Evolutionary conservation across 1,140 invertebrate species (phyloP).

Genomic region (Bombus waltoni): DNA sequence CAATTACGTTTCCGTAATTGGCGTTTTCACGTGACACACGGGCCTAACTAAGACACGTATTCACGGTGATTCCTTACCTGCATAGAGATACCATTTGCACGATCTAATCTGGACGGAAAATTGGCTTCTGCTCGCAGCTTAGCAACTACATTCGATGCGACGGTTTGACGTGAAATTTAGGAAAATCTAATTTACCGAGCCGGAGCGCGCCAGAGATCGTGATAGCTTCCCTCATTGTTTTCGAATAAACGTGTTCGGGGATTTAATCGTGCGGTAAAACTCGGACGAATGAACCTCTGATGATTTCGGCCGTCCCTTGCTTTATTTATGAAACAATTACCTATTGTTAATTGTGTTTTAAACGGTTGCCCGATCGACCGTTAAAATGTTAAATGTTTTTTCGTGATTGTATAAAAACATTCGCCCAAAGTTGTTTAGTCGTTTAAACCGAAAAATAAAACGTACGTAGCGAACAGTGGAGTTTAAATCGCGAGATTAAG

Average conservation of each 20-base stretch:
- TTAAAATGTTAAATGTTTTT: neutral
- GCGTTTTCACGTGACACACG: constrained; percentile 31
- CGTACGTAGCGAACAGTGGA: neutral
- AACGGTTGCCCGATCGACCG: neutral
- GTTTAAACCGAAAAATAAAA: neutral
- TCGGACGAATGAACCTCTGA: neutral
- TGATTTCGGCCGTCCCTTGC: neutral
- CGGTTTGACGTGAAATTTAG: constrained; percentile 31
- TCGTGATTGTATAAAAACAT: neutral
- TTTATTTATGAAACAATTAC: neutral
- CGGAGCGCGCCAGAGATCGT: neutral
- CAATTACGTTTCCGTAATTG: constrained; percentile 31
- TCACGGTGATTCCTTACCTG: constrained; percentile 35
- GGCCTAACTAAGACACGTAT: constrained; percentile 20
- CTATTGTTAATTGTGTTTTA: neutral
- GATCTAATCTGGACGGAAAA: constrained; percentile 41
- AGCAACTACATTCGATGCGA: constrained; percentile 23
- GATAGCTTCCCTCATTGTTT: constrained; percentile 24
- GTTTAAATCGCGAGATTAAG: too few species aligned
- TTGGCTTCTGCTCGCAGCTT: constrained; percentile 42
- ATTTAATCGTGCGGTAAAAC: constrained; percentile 6
- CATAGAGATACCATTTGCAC: constrained; percentile 37
- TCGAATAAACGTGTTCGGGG: neutral
- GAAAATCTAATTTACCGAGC: constrained; percentile 39
- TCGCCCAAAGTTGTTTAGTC: neutral